Percentiles rank a stretch among this genome's conserved stretches.
Conservation (phyloP, 2,888 invertebrate species). For the Ellobium chinense region DNA sequence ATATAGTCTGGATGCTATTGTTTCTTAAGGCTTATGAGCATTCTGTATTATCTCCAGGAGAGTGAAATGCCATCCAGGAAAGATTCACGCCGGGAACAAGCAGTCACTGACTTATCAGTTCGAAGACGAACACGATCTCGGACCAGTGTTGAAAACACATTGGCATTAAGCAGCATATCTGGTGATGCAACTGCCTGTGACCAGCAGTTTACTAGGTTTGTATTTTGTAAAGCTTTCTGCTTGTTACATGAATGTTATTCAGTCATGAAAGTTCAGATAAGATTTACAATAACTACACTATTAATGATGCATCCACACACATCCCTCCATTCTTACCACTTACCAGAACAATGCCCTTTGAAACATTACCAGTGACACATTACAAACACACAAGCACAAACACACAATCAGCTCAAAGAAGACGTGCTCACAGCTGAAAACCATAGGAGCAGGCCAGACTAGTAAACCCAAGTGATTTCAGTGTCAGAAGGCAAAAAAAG, state of each 20-base stretch:
- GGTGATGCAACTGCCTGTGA: slow-evolving; percentile 73
- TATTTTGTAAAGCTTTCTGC: not conserved
- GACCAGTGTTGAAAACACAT: slow-evolving; percentile 62
- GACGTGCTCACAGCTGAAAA: too few relatives aligned
- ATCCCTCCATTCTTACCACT: too few relatives aligned
- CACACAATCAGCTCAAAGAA: too few relatives aligned
- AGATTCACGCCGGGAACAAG: slow-evolving; percentile 56
- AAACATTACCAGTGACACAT: too few relatives aligned
- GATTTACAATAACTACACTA: too few relatives aligned
- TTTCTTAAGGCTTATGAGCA: not conserved
- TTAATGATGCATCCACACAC: too few relatives aligned
- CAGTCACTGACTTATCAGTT: slow-evolving; percentile 62
- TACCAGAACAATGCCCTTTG: too few relatives aligned
- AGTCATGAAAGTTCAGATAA: not conserved
- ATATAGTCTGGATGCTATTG: too few relatives aligned
- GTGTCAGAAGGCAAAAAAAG: too few relatives aligned
- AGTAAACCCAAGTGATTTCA: too few relatives aligned
- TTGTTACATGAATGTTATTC: not conserved
- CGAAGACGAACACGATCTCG: slow-evolving; percentile 58
- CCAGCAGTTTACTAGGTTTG: slow-evolving; percentile 71
- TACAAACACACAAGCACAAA: too few relatives aligned
- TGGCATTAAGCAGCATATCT: slow-evolving; percentile 68
- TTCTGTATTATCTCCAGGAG: slow-evolving; percentile 55
- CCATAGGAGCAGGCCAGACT: too few relatives aligned
- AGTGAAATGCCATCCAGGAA: slow-evolving; percentile 60